Evolutionary conservation across 2,113 vertebrate species (phyloP).

Genomic region (Peromyscus leucopus): DNA sequence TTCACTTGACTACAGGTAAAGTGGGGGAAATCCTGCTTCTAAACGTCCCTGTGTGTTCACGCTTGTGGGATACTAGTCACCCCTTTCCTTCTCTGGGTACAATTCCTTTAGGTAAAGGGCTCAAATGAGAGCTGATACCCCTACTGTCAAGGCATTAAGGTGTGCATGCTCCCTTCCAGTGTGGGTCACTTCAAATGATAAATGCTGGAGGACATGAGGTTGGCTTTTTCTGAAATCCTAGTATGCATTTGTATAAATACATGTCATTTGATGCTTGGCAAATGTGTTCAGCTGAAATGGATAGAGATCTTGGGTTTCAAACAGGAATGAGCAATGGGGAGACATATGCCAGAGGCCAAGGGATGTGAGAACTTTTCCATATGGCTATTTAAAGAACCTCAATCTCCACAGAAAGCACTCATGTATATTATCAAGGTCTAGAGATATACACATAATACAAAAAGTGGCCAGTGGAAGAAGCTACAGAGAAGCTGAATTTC

Average conservation of each 20-base stretch:
- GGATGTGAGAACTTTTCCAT: neutral
- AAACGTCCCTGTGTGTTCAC: slow-evolving; percentile 81
- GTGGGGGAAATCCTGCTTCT: slow-evolving; percentile 65
- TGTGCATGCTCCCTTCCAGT: slow-evolving; percentile 78
- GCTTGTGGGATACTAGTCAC: slow-evolving; percentile 65
- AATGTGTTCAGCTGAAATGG: slow-evolving; percentile 84
- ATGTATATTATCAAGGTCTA: too few species aligned
- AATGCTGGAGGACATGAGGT: slow-evolving; percentile 84
- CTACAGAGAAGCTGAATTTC: slow-evolving; percentile 45
- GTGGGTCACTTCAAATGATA: slow-evolving; percentile 89
- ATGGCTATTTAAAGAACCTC: slow-evolving; percentile 4
- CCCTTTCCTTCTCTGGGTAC: slow-evolving; percentile 75
- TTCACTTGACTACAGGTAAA: slow-evolving; percentile 73
- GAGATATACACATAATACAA: neutral
- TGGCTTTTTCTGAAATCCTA: slow-evolving; percentile 88
- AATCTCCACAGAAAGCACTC: neutral
- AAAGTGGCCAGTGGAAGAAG: neutral
- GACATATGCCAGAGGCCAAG: slow-evolving; percentile 74
- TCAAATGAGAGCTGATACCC: slow-evolving; percentile 83
- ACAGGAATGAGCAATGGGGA: slow-evolving; percentile 79
- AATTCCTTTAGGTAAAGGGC: slow-evolving; percentile 72
- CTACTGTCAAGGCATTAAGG: slow-evolving; percentile 69
- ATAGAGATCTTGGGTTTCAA: slow-evolving; percentile 85
- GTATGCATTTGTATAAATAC: slow-evolving; percentile 83
- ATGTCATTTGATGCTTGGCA: slow-evolving; percentile 85